A percentile compares a stretch with the other conserved stretches of the same genome.
Evolutionary conservation across 2,113 vertebrate species (phyloP).

Genomic region (Chionis minor): DNA sequence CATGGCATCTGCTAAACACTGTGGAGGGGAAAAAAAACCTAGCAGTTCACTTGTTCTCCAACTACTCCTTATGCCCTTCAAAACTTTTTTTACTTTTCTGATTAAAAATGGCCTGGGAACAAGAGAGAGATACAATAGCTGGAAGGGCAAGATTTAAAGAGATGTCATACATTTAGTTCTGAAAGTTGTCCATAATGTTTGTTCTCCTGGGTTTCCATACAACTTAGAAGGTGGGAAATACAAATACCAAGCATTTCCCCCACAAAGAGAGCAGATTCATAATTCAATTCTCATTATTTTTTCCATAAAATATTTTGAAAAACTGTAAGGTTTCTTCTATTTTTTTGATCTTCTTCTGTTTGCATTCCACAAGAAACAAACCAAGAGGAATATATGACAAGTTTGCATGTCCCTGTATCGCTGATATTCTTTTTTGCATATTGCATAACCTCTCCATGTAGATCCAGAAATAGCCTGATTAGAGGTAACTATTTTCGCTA

Average conservation of each 20-base stretch:
- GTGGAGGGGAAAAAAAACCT: background rate
- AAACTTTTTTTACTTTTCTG: background rate
- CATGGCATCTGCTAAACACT: background rate
- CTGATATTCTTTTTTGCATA: background rate
- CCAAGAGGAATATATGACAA: background rate
- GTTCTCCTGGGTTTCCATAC: background rate
- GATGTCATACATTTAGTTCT: background rate
- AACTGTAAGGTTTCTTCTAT: background rate
- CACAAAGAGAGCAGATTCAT: background rate
- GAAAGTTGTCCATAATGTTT: background rate
- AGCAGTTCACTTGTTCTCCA: background rate
- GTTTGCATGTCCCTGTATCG: background rate
- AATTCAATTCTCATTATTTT: background rate
- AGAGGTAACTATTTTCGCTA: background rate
- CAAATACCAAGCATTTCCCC: background rate
- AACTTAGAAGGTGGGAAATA: background rate
- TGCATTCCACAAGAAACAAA: background rate
- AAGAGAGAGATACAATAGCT: background rate
- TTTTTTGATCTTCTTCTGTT: background rate
- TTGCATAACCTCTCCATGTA: background rate
- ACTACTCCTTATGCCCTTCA: background rate
- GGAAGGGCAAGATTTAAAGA: background rate
- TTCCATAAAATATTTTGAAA: background rate
- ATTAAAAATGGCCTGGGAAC: background rate
- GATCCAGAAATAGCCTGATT: background rate